Conservation (phyloP, 1,140 invertebrate genomes). For the Drosophila melanica region DNA sequence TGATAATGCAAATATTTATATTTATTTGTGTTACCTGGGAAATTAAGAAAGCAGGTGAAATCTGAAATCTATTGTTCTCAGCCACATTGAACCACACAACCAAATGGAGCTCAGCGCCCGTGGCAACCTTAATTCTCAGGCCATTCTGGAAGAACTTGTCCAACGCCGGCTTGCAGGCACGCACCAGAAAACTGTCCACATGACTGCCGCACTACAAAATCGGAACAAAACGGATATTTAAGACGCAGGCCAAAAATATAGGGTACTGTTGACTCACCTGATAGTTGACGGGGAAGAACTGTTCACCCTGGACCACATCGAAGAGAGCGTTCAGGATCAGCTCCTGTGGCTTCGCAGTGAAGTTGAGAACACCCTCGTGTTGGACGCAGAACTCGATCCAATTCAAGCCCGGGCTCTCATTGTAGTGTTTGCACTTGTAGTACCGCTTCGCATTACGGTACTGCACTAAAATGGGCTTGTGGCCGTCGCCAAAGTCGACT, state of each 20-base stretch:
- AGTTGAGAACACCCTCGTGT: conserved; percentile 44
- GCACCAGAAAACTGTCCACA: conserved; percentile 50
- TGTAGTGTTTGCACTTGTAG: conserved; percentile 40
- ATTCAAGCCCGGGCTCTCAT: conserved; percentile 32
- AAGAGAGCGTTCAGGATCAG: conserved; percentile 50
- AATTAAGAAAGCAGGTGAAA: conserved; percentile 46
- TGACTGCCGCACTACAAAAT: conserved; percentile 28
- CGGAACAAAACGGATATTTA: background rate
- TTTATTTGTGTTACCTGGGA: conserved; percentile 16
- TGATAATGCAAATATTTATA: background rate
- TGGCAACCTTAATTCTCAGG: conserved; percentile 22
- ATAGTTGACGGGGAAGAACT: conserved; percentile 58
- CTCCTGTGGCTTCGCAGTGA: conserved; percentile 20
- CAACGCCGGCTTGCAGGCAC: conserved; percentile 53
- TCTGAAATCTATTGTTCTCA: conserved; percentile 33
- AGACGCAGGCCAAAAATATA: background rate
- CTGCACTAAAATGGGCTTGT: conserved; percentile 44
- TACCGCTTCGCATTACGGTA: conserved; percentile 36
- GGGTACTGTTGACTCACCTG: conserved; percentile 21
- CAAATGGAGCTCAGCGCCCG: conserved; percentile 8
- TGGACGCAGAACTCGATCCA: conserved; percentile 57
- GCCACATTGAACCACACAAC: conserved; percentile 54
- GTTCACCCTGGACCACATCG: conserved; percentile 46
- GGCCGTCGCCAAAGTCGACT: conserved; percentile 41
- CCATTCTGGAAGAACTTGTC: conserved; percentile 52